Base-by-base conservation (phyloP, 2,113 vertebrate genomes). In the Oryzias melastigma region DNA sequence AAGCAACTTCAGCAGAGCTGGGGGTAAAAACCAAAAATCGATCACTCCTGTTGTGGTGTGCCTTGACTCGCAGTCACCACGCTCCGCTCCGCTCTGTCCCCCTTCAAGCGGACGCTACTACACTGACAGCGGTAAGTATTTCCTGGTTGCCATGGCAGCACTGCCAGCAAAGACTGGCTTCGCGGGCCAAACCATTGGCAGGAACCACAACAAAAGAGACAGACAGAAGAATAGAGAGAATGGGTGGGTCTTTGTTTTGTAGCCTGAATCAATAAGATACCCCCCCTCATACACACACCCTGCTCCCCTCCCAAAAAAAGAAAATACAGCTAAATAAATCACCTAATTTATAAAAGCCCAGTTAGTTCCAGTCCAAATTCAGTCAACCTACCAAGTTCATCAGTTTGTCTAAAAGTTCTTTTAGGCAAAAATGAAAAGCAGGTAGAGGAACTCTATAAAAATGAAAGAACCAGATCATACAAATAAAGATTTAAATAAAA, bases 111-210 rank as follows among this genome's bases (percentile, higher is more conserved):
- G 68, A 82, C 79, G 59, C 75, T 62, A 81, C 82, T 79, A 61
- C 62, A 77, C 71, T 54, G 75, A 83, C 71, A 70, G 69, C 16
- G 41, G 69, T 78, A 77, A 91, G 90, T 91, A 90, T 92, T 92
- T 92, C 89, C 90, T 90, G 87, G 92, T 93, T 91, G 90, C 89
- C 58, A 92, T 92, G 87, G 87, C 69, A 90, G 82, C 88, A 16
- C 73, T 71, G 71, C 78, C 81, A 91, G 88, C 88, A 85, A 80
- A 84, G 84, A 86, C 85, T 86, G 85, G 87, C 86, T 91, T 82
- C 84, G 86, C 80, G 78, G 83, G 81, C 70, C 83, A 84, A 81
- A 86, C 79, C 86, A 89, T 87, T 71, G 43, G 72, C 85, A 84
- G 87, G 81, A 86, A 90, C 82, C 78, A 87, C 85, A 91, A 90